Conservation (phyloP, 1,140 invertebrate genomes). For the Drosophila malerkotliana region DNA sequence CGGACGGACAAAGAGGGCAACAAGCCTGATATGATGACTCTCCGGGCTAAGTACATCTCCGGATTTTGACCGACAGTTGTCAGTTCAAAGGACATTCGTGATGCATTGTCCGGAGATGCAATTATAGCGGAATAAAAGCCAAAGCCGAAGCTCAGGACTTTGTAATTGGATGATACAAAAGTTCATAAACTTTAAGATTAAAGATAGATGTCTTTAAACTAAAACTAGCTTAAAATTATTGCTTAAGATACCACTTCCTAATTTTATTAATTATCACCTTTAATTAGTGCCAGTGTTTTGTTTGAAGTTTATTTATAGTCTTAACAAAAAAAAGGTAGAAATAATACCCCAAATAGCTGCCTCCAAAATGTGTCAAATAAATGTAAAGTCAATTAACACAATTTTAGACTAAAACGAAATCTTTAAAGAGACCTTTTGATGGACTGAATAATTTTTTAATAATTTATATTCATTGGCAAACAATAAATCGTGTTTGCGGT, state of each 20-base stretch:
- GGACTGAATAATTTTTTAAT: neutral
- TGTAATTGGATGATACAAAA: neutral
- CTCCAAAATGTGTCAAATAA: neutral
- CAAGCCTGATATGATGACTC: slow-evolving; percentile 26
- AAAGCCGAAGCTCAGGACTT: neutral
- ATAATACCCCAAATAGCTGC: neutral
- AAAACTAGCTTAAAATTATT: too few relatives aligned
- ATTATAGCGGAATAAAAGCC: neutral
- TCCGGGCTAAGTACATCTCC: slow-evolving; percentile 28
- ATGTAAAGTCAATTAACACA: neutral
- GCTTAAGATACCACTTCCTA: neutral
- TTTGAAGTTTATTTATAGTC: slow-evolving; percentile 15
- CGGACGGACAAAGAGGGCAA: neutral
- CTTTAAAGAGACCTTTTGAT: neutral
- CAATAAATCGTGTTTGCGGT: neutral
- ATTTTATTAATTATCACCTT: slow-evolving; percentile 14
- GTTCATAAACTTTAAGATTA: too few relatives aligned
- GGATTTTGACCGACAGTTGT: slow-evolving; percentile 34
- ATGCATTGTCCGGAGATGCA: slow-evolving; percentile 13
- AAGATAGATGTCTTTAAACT: too few relatives aligned
- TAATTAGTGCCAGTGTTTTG: slow-evolving; percentile 9
- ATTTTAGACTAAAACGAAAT: too few relatives aligned
- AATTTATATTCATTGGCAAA: neutral
- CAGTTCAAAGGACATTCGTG: slow-evolving; percentile 33
- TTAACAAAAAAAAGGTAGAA: neutral